A percentile compares a stretch with the other conserved stretches of the same genome.
Conservation (phyloP, 2,797 vertebrate genomes). For the Okamejei kenojei region DNA sequence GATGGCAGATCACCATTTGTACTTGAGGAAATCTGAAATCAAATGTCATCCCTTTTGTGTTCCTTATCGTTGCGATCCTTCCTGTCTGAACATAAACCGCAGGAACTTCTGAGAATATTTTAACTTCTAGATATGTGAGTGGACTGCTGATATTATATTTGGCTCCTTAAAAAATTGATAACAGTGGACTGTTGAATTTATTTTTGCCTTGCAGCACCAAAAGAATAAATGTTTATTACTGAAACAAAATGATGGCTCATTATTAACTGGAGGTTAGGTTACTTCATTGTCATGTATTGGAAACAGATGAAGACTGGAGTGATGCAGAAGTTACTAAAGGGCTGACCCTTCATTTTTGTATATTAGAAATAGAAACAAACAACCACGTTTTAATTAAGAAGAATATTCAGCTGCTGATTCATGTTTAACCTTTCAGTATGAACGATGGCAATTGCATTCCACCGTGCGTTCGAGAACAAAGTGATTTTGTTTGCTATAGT, state of each 20-base stretch:
- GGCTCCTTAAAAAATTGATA: neutral
- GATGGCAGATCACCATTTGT: neutral
- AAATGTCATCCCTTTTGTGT: neutral
- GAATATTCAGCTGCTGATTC: neutral
- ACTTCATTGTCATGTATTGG: neutral
- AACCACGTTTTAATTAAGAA: slow-evolving; percentile 19
- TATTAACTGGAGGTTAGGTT: neutral
- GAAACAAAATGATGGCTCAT: neutral
- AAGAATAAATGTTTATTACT: neutral
- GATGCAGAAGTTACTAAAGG: neutral
- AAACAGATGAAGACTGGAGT: neutral
- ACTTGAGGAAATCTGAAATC: neutral
- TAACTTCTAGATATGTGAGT: neutral
- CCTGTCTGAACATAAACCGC: neutral
- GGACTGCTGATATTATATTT: slow-evolving; percentile 7
- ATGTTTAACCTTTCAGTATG: neutral
- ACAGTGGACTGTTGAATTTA: neutral
- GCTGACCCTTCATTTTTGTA: neutral
- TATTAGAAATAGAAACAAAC: neutral
- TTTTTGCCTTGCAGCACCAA: neutral
- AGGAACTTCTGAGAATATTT: neutral
- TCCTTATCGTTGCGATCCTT: neutral
- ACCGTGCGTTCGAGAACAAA: neutral
- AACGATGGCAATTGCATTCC: neutral
- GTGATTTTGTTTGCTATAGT: neutral